Percentiles rank a stretch among this genome's conserved stretches.
These are phyloP conservation scores for Oscheius sp. DNA, from an alignment of 2,888 invertebrate species.

Conservation along the genomic window DNA sequence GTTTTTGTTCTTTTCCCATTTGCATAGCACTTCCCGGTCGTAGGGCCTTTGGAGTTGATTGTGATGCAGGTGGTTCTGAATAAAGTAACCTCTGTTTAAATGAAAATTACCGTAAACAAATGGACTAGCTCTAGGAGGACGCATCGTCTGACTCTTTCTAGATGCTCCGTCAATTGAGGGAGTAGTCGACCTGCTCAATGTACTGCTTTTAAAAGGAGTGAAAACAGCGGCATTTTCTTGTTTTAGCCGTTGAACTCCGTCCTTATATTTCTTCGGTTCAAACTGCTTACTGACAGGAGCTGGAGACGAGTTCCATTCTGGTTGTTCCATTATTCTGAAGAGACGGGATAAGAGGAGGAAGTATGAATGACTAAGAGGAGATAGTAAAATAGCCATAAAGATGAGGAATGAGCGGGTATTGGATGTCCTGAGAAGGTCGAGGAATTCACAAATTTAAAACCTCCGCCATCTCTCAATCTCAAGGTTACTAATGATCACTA, in stretches of 20 bases:
- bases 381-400: slow-evolving; percentile 9
- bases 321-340: slow-evolving; percentile 24
- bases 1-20: slow-evolving; percentile 38
- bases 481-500: too few relatives aligned
- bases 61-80: slow-evolving; percentile 35
- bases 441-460: too few relatives aligned
- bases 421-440: not conserved
- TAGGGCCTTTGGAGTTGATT: slow-evolving; percentile 35
- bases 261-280: slow-evolving; percentile 33
- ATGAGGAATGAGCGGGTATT: not conserved
- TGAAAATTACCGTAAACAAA: slow-evolving; percentile 32
- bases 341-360: not conserved
- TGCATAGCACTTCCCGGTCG: slow-evolving; percentile 38
- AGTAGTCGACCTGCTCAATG: slow-evolving; percentile 28
- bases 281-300: slow-evolving; percentile 29
- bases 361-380: not conserved
- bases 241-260: slow-evolving; percentile 26
- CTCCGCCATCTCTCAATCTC: too few relatives aligned
- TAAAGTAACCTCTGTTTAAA: not conserved
- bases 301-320: slow-evolving; percentile 15
- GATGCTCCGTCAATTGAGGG: slow-evolving; percentile 21
- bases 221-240: slow-evolving; percentile 25
- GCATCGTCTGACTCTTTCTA: slow-evolving; percentile 27
- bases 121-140: slow-evolving; percentile 31
- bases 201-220: slow-evolving; percentile 33